Evolutionary conservation across 1,140 invertebrate species (phyloP), one percentile per base, ranked within the genome.

Genomic region (Gonioctena quinquepunctata): DNA sequence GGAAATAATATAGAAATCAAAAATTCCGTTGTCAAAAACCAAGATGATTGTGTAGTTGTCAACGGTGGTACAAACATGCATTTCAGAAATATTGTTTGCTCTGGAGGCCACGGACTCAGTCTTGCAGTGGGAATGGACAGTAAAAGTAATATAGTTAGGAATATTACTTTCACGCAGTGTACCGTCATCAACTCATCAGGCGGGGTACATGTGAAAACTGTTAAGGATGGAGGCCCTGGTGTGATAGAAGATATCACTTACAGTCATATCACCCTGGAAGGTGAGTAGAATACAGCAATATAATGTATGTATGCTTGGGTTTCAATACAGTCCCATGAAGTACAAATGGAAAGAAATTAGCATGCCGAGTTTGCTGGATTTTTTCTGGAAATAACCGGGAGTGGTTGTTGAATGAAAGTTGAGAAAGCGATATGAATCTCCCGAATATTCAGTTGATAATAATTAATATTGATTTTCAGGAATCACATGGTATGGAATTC

Each of bases 31-130:
- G 61, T 63, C n/a, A 8, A n/a, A 2, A 63, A 63, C 28, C 61
- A 63, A 63, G 61, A 63, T n/a, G 61, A 63, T 16, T 63, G 61
- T 23, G 6, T 63, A 19, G 61, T 50, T 1, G 61, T 63, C 3
- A 63, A 63, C 26, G 16, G 48, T 21, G 61, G 61, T 48, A 16
- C 61, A 1, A 42, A 63, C 18, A 63, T 63, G 61, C 16, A 42
- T 42, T 63, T 63, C 16, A 18, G 2, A 18, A 42, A 42, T 0
- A 42, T 63, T 0, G 2, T 42, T 21, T 63, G 61, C 18, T 0
- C 3, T 4, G 61, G 61, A n/a, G 26, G 27, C 18, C 61, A 63
- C 18, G 61, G 61, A 8, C 28, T 63, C 6, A 63, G 61, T 18
- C 6, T 63, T 3, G 25, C 61, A 21, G 61, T 42, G 6, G 61